phyloP scores from a whole-genome alignment of 2,888 invertebrate genomes.

The Lamellibrachia satsuma region DNA sequence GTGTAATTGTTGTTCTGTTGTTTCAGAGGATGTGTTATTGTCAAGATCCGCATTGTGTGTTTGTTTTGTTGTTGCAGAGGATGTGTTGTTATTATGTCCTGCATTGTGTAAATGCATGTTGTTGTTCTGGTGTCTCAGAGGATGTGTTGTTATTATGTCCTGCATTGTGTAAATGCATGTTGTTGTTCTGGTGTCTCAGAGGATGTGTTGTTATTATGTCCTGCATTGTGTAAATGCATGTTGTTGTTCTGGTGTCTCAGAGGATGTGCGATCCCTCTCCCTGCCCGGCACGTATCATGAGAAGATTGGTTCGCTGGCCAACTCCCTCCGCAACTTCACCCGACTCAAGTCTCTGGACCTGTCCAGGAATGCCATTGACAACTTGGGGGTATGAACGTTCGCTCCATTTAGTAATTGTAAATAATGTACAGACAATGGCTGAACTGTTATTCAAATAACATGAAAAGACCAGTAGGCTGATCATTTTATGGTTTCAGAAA shows the following conservation, averaged over 20 bases:
- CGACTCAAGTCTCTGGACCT: slow-evolving; percentile 63
- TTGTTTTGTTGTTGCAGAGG: too few relatives aligned
- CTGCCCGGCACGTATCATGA: slow-evolving; percentile 65
- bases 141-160: not conserved
- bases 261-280: slow-evolving; percentile 64
- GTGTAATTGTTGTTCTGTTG: too few relatives aligned
- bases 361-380: slow-evolving; percentile 60
- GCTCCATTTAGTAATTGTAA: too few relatives aligned
- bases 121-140: slow-evolving; percentile 22
- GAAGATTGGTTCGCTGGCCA: slow-evolving; percentile 59
- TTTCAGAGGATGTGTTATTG: too few relatives aligned
- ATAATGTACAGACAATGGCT: too few relatives aligned
- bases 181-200: slow-evolving; percentile 23
- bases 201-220: not conserved
- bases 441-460: too few relatives aligned
- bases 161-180: not conserved
- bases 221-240: not conserved
- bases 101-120: not conserved
- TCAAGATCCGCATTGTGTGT: too few relatives aligned
- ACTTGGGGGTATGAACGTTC: slow-evolving; percentile 47
- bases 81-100: not conserved
- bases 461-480: too few relatives aligned
- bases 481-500: too few relatives aligned
- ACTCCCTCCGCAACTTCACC: slow-evolving; percentile 58
- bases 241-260: slow-evolving; percentile 42